Conservation (phyloP, 1,140 invertebrate species). For the Zaprionus africanus region DNA sequence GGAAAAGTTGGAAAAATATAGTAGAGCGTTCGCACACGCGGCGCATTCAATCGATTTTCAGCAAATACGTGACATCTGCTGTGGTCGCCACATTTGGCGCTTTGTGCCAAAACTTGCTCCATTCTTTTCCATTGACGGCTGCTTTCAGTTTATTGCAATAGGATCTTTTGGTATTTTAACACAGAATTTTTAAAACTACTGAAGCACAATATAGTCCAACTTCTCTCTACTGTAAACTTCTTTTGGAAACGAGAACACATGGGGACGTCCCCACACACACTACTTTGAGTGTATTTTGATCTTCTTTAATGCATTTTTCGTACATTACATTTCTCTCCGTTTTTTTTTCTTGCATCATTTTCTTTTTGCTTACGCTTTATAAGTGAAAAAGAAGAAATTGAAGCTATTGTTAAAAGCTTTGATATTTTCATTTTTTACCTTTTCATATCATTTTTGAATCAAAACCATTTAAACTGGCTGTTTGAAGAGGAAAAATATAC, state of each 20-base stretch:
- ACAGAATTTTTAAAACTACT: background rate
- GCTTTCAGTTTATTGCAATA: background rate
- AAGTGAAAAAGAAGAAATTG: too few relatives aligned
- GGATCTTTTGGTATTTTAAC: slow-evolving; percentile 2
- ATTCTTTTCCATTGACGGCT: background rate
- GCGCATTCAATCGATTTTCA: slow-evolving; percentile 3
- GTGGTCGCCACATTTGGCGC: slow-evolving; percentile 8
- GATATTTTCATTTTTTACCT: too few relatives aligned
- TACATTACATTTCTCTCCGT: background rate
- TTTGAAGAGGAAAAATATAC: too few relatives aligned
- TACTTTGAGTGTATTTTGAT: slow-evolving; percentile 1
- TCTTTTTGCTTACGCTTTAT: too few relatives aligned
- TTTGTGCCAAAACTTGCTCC: slow-evolving; percentile 1
- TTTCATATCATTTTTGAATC: too few relatives aligned
- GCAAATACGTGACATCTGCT: slow-evolving; percentile 9
- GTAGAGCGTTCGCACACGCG: background rate
- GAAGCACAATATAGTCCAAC: background rate
- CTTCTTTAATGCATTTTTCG: background rate
- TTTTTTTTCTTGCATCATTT: too few relatives aligned
- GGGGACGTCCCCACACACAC: background rate
- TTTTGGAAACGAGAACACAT: background rate
- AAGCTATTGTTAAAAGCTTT: too few relatives aligned
- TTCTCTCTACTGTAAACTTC: background rate
- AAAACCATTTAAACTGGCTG: too few relatives aligned
- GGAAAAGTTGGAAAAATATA: background rate